These are phyloP conservation scores for Archilochus colubris DNA, from an alignment of 2,113 vertebrate genomes.

Conservation along the genomic window DNA sequence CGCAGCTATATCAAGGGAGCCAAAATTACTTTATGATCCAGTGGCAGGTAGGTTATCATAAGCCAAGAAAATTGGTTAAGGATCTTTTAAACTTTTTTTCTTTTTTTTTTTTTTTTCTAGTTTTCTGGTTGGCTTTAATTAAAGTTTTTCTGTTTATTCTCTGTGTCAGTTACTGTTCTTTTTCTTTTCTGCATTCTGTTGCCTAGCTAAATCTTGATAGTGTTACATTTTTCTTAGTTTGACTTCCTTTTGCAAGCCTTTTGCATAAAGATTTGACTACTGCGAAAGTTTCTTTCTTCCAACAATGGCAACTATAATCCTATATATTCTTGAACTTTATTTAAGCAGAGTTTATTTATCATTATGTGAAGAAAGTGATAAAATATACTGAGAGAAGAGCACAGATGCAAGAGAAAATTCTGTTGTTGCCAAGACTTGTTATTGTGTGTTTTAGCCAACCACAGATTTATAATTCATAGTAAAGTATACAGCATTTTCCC, in stretches of 20 bases:
- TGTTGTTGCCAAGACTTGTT: neutral
- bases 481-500: neutral
- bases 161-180: neutral
- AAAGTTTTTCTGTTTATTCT: neutral
- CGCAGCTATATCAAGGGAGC: neutral
- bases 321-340: neutral
- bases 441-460: neutral
- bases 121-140: neutral
- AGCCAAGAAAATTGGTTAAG: neutral
- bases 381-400: neutral
- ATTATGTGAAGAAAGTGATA: neutral
- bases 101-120: neutral
- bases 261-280: neutral
- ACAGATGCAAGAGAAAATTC: neutral
- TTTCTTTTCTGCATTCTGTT: neutral
- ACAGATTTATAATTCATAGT: constrained; percentile 1
- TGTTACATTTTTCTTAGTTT: neutral
- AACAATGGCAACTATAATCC: neutral
- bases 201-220: neutral
- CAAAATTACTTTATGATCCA: neutral
- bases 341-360: neutral
- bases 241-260: neutral
- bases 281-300: neutral
- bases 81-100: neutral
- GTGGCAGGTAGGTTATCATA: neutral